A percentile compares a stretch with the other conserved stretches of the same genome.
Conservation (phyloP, 2,113 vertebrate species). For the Corythoichthys intestinalis region DNA sequence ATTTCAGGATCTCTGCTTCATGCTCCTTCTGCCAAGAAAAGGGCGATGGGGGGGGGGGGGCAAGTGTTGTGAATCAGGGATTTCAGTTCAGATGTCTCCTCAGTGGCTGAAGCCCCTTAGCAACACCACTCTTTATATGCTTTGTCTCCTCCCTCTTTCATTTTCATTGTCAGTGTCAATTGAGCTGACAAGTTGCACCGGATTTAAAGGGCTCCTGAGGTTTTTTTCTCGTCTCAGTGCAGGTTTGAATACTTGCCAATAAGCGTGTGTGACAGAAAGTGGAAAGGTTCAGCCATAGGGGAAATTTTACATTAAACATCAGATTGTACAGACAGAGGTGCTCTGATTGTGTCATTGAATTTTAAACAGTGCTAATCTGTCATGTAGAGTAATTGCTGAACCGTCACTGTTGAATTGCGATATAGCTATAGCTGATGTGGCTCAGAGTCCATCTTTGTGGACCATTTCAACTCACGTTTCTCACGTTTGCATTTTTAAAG, state of each 20-base stretch:
- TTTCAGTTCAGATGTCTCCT: slow-evolving; percentile 76
- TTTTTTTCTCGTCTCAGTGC: background rate
- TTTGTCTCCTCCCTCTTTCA: slow-evolving; percentile 30
- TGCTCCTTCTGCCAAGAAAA: slow-evolving; percentile 51
- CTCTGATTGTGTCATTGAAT: slow-evolving; percentile 3
- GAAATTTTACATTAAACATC: slow-evolving; percentile 47
- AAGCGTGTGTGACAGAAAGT: background rate
- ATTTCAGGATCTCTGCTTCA: slow-evolving; percentile 52
- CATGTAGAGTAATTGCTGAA: slow-evolving; percentile 1
- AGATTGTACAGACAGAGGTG: slow-evolving; percentile 22
- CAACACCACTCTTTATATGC: slow-evolving; percentile 19
- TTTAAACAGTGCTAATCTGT: background rate
- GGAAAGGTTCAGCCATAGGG: slow-evolving; percentile 18
- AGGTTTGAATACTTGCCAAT: slow-evolving; percentile 10
- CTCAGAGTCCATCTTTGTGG: background rate
- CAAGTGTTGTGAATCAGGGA: slow-evolving; percentile 60
- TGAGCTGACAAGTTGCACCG: background rate
- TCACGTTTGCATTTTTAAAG: slow-evolving; percentile 16
- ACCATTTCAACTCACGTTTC: slow-evolving; percentile 12
- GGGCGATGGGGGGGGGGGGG: slow-evolving; percentile 38
- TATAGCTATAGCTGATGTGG: background rate
- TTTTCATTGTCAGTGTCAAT: slow-evolving; percentile 6
- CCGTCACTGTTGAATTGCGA: background rate
- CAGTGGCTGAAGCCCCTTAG: slow-evolving; percentile 43
- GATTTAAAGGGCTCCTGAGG: slow-evolving; percentile 57